phyloP scores from a whole-genome alignment of 2,888 invertebrate species.

The Hartigia nigra region DNA sequence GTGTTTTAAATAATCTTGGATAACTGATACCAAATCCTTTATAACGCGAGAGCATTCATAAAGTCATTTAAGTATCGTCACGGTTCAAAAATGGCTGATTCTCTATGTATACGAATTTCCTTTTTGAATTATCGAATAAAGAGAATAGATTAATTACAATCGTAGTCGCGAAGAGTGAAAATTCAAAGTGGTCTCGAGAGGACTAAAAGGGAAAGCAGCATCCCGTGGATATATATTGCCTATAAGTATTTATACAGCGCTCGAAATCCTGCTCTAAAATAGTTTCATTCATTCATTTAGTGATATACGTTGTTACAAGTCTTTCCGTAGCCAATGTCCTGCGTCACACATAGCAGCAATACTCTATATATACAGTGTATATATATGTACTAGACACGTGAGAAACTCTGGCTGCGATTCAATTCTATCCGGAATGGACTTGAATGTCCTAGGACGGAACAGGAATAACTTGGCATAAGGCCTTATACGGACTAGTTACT shows the following conservation, averaged over 20 bases:
- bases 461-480: background rate
- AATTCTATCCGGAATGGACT: background rate
- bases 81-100: background rate
- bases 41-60: background rate
- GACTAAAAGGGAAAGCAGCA: background rate
- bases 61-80: background rate
- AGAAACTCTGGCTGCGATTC: background rate
- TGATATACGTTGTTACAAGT: slow-evolving; percentile 11
- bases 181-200: background rate
- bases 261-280: slow-evolving; percentile 28
- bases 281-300: slow-evolving; percentile 37
- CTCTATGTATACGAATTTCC: background rate
- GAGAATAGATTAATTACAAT: background rate
- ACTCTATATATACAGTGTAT: background rate
- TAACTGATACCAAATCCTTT: background rate
- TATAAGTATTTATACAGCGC: slow-evolving; percentile 10
- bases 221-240: slow-evolving; percentile 9
- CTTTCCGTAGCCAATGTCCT: slow-evolving; percentile 5
- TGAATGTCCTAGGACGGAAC: background rate
- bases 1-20: background rate
- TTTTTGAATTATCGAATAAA: background rate
- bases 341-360: slow-evolving; percentile 1
- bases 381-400: background rate
- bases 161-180: no score
- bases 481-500: background rate